phyloP scores from a whole-genome alignment of 2,113 vertebrate species.

The Varanus salvator region DNA sequence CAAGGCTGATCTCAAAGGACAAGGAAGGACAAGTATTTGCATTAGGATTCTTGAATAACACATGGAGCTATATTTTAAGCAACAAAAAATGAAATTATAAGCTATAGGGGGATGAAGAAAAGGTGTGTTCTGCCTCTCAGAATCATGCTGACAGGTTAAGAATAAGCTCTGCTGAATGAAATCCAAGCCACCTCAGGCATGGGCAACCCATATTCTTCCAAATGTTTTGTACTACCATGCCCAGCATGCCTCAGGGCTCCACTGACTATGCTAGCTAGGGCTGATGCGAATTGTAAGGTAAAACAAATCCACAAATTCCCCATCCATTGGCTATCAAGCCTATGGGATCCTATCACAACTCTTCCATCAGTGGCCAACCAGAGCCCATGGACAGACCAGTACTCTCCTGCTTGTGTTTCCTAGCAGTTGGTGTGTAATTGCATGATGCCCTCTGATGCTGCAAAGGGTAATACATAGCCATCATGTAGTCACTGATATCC shows the following conservation, averaged over 20 bases:
- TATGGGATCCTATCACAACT: neutral
- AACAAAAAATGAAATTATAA: neutral
- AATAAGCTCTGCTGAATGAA: neutral
- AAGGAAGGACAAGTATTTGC: slow-evolving; percentile 5
- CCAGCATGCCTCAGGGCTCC: too few relatives aligned
- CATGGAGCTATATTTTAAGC: neutral
- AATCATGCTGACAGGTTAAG: neutral
- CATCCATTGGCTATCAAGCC: neutral
- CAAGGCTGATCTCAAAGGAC: slow-evolving; percentile 3
- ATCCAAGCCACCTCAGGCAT: too few relatives aligned
- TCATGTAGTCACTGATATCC: too few relatives aligned
- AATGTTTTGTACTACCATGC: too few relatives aligned
- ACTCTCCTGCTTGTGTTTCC: neutral
- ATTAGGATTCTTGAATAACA: neutral
- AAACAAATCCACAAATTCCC: too few relatives aligned
- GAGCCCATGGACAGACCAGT: neutral
- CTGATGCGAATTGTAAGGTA: too few relatives aligned
- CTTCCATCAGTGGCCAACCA: neutral
- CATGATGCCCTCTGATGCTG: too few relatives aligned
- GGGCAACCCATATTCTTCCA: too few relatives aligned
- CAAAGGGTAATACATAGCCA: too few relatives aligned
- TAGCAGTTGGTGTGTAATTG: too few relatives aligned
- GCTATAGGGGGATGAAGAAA: neutral
- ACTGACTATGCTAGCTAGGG: too few relatives aligned
- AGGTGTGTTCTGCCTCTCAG: too few relatives aligned